Evolutionary conservation across 1,140 invertebrate species (phyloP).

Genomic region (Bombus terrestris): DNA sequence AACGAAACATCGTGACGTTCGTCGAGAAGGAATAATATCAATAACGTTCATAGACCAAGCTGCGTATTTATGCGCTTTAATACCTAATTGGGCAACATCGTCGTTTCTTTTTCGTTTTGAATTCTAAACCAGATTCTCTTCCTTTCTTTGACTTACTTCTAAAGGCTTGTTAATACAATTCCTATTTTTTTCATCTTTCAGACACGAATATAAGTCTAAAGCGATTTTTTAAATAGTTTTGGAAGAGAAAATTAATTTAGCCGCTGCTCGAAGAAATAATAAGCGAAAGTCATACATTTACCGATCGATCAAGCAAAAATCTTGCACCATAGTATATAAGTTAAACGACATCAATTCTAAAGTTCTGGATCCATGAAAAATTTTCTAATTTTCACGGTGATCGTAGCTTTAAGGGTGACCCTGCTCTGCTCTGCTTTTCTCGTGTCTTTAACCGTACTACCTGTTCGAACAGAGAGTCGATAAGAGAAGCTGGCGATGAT

Average conservation of each 20-base stretch:
- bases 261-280: neutral
- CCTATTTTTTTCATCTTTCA: no score
- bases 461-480: neutral
- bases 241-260: no score
- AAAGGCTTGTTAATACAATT: no score
- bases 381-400: neutral
- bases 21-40: neutral
- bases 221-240: no score
- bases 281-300: neutral
- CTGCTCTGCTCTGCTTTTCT: no score
- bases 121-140: neutral
- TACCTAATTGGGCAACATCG: neutral
- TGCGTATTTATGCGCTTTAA: neutral
- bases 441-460: neutral
- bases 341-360: neutral
- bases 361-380: neutral
- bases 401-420: neutral
- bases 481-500: slow-evolving; percentile 38
- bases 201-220: no score
- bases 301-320: neutral
- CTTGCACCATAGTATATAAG: neutral
- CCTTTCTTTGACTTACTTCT: neutral
- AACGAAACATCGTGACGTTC: neutral
- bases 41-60: neutral
- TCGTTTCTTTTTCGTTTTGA: neutral